Percentiles rank a stretch among this genome's conserved stretches.
These are phyloP conservation scores for Hypomesus transpacificus DNA, from an alignment of 2,113 vertebrate genomes.

Conservation along the genomic window DNA sequence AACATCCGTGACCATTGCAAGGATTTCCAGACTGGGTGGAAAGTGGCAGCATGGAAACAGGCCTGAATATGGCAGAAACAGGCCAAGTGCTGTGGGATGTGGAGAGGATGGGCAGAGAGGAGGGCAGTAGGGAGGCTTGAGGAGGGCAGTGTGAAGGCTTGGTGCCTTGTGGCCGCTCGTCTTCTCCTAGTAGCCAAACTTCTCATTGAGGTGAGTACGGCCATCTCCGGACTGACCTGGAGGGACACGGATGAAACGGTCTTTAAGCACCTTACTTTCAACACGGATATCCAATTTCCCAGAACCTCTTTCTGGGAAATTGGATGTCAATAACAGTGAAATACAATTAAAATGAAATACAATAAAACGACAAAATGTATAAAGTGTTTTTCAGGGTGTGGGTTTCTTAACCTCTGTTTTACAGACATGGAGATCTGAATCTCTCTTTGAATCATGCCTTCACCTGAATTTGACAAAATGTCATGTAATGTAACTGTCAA, in stretches of 20 bases:
- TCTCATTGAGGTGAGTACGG: constrained; percentile 93
- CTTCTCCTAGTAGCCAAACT: constrained; percentile 85
- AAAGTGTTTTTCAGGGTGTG: neutral
- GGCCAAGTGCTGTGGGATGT: neutral
- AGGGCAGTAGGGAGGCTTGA: neutral
- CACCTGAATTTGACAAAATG: neutral
- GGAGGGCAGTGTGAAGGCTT: neutral
- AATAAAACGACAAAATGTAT: neutral
- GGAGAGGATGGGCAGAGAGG: neutral
- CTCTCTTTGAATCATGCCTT: neutral
- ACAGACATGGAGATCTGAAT: neutral
- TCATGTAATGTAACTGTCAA: neutral
- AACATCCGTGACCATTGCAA: no score
- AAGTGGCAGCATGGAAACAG: no score
- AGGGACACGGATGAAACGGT: constrained; percentile 1
- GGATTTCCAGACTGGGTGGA: no score
- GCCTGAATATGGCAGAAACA: no score
- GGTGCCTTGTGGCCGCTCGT: neutral
- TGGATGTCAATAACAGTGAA: no score
- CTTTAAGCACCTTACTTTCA: constrained; percentile 1
- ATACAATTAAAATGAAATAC: no score
- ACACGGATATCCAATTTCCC: neutral
- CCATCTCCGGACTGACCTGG: constrained; percentile 93
- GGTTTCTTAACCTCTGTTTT: neutral
- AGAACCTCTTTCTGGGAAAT: no score